These are phyloP conservation scores for Brachyrhaphis roseni DNA, from an alignment of 2,797 vertebrate species.

Conservation along the genomic window DNA sequence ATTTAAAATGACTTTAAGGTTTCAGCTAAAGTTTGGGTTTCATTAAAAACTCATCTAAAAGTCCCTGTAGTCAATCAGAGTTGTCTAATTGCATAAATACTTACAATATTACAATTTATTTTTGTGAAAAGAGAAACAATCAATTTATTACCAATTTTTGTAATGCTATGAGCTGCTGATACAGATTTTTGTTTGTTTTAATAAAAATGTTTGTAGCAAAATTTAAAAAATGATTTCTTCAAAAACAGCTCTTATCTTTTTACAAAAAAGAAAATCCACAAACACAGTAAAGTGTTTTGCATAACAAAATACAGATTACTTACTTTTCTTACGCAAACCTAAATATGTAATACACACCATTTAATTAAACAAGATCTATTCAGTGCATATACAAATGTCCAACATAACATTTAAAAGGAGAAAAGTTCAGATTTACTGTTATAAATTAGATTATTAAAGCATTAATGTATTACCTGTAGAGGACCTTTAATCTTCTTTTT, in stretches of 20 bases:
- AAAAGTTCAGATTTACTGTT: neutral
- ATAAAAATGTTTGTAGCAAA: neutral
- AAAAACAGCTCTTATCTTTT: neutral
- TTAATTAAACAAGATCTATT: neutral
- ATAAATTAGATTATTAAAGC: neutral
- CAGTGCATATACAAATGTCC: neutral
- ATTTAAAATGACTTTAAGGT: neutral
- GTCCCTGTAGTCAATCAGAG: neutral
- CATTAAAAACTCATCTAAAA: neutral
- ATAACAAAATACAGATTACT: neutral
- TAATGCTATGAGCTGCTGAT: neutral
- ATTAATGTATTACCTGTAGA: neutral
- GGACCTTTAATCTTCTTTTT: neutral
- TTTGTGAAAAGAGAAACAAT: neutral
- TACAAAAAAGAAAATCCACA: neutral
- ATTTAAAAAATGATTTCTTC: neutral
- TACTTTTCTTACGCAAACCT: neutral
- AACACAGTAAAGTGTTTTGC: neutral
- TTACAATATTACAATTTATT: neutral
- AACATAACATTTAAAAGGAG: neutral
- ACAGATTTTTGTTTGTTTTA: neutral
- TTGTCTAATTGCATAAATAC: neutral
- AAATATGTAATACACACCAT: neutral
- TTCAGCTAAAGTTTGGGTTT: neutral
- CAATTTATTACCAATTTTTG: neutral